Evolutionary conservation across 2,888 invertebrate species (phyloP).

Genomic region (Synanthedon formicaeformis): DNA sequence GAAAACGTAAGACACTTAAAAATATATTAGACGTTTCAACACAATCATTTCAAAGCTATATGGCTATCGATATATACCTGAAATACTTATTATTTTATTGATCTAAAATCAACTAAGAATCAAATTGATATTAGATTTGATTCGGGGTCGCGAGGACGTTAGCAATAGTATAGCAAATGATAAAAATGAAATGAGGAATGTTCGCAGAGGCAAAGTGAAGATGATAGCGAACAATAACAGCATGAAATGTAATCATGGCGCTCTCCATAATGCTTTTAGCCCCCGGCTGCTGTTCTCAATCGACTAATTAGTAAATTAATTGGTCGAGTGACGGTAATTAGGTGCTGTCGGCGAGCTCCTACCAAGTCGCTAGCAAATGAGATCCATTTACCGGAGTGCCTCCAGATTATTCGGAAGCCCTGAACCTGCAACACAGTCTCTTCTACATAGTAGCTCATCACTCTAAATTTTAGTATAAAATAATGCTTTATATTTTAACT

Average conservation of each 20-base stretch:
- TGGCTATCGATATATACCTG: no score
- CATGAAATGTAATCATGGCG: constrained; percentile 8
- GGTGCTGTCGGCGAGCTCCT: constrained; percentile 4
- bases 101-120: no score
- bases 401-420: constrained; percentile 2
- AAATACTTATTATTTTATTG: no score
- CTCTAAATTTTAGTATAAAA: no score
- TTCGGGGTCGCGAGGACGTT: no score
- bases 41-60: no score
- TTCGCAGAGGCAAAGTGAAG: neutral
- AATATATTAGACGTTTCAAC: no score
- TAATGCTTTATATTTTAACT: no score
- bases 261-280: constrained; percentile 31
- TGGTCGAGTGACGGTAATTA: constrained; percentile 29
- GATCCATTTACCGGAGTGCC: constrained; percentile 19
- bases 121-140: no score
- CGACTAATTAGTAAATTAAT: constrained; percentile 36
- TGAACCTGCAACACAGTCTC: neutral
- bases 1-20: no score
- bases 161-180: no score
- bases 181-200: no score
- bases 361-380: constrained; percentile 15
- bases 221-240: constrained; percentile 11
- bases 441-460: neutral
- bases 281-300: constrained; percentile 19